A percentile compares a stretch with the other conserved stretches of the same genome.
phyloP scores from a whole-genome alignment of 2,797 vertebrate species.

The Pampus argenteus region DNA sequence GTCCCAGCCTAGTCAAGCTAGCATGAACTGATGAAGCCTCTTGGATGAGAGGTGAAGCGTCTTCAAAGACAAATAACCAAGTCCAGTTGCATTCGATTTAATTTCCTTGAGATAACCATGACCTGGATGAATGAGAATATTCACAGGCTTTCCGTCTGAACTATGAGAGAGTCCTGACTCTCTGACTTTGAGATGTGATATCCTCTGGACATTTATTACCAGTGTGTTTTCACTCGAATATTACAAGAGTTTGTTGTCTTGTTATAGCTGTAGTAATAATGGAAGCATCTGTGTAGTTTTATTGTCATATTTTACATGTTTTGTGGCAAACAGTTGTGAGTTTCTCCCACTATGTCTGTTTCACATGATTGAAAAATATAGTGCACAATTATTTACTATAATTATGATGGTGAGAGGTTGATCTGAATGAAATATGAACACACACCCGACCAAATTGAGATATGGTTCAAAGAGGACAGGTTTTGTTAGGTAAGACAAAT shows the following conservation, averaged over 20 bases:
- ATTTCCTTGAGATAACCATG: no score
- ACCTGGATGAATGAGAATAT: no score
- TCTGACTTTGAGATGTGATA: slow-evolving; percentile 64
- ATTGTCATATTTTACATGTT: slow-evolving; percentile 20
- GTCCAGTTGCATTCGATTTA: no score
- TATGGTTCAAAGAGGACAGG: background rate
- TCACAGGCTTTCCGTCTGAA: no score
- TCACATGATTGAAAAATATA: background rate
- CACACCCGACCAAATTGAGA: background rate
- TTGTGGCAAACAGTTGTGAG: no score
- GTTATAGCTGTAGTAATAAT: slow-evolving; percentile 7
- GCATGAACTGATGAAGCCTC: no score
- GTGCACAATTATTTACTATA: background rate
- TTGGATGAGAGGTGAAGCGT: no score
- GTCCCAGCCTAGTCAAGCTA: no score
- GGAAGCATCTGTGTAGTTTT: background rate
- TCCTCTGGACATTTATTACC: slow-evolving; percentile 64
- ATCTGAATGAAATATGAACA: background rate
- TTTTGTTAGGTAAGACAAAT: background rate
- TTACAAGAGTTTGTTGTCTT: slow-evolving; percentile 38
- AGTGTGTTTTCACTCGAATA: slow-evolving; percentile 38
- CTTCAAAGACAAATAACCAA: no score
- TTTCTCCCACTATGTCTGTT: background rate
- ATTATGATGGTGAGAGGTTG: background rate
- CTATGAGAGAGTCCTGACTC: slow-evolving; percentile 66